A percentile compares a stretch with the other conserved stretches of the same genome.
phyloP scores from a whole-genome alignment of 2,113 vertebrate species.

The Cyanoramphus novaezelandiae region DNA sequence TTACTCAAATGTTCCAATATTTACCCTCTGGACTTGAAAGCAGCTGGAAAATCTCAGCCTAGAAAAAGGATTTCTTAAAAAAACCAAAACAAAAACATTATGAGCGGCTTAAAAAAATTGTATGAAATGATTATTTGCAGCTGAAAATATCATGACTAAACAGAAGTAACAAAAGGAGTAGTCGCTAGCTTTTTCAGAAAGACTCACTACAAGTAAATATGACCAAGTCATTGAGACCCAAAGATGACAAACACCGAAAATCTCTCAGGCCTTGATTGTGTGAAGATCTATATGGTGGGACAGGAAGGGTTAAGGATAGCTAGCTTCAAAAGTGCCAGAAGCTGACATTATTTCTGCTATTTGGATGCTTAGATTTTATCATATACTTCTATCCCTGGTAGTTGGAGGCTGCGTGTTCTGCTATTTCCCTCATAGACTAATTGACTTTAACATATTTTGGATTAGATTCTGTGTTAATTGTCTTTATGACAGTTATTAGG shows the following conservation, averaged over 20 bases:
- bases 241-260: not conserved
- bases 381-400: not conserved
- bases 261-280: not conserved
- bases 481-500: not conserved
- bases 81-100: not conserved
- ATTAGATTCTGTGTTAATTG: not conserved
- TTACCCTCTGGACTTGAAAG: not conserved
- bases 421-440: not conserved
- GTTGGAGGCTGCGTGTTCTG: not conserved
- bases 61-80: not conserved
- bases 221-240: not conserved
- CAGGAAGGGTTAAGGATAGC: not conserved
- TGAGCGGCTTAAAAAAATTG: not conserved
- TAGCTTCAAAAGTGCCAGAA: not conserved
- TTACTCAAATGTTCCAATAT: slow-evolving; percentile 19
- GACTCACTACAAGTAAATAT: not conserved
- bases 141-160: not conserved
- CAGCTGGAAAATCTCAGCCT: not conserved
- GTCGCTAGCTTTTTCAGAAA: not conserved
- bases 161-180: not conserved
- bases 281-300: not conserved
- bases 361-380: not conserved
- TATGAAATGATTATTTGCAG: not conserved
- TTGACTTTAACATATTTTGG: not conserved
- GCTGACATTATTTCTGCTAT: not conserved